These are phyloP conservation scores for Steinernema carpocapsae DNA, from an alignment of 2,888 invertebrate genomes.

Conservation along the genomic window DNA sequence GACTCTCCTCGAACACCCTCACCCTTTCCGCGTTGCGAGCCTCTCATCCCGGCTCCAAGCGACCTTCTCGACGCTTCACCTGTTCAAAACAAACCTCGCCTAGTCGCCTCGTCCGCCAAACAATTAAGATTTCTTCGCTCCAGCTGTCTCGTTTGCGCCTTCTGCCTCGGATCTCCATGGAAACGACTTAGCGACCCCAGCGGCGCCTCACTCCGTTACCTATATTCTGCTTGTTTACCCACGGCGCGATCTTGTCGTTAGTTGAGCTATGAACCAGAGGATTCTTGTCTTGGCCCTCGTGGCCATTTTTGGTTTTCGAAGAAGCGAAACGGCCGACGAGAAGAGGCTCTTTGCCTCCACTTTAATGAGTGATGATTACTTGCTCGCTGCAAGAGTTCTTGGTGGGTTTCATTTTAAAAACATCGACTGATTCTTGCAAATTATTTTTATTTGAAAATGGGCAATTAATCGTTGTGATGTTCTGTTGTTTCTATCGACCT, in stretches of 20 bases:
- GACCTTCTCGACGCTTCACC: background rate
- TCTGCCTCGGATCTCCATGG: conserved; percentile 3
- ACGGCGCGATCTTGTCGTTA: too few relatives aligned
- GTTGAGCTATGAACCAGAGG: background rate
- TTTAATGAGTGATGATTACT: conserved; percentile 54
- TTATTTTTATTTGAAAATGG: too few relatives aligned
- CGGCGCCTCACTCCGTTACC: conserved; percentile 5
- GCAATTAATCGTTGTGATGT: too few relatives aligned
- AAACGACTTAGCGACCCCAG: background rate
- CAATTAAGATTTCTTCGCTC: conserved; percentile 5
- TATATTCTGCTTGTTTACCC: background rate
- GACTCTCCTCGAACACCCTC: background rate
- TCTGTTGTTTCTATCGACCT: too few relatives aligned
- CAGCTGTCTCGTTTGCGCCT: background rate
- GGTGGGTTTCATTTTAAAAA: conserved; percentile 53
- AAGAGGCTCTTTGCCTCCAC: conserved; percentile 43
- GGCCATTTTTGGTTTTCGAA: background rate
- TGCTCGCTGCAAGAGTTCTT: conserved; percentile 54
- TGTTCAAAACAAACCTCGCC: background rate
- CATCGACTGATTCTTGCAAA: background rate
- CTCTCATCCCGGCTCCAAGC: background rate
- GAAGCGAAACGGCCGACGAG: background rate
- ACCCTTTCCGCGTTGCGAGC: background rate
- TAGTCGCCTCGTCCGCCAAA: background rate
- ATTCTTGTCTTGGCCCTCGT: background rate